These are phyloP conservation scores for Mactra quadrangularis DNA, from an alignment of 1,140 invertebrate genomes.

Conservation along the genomic window DNA sequence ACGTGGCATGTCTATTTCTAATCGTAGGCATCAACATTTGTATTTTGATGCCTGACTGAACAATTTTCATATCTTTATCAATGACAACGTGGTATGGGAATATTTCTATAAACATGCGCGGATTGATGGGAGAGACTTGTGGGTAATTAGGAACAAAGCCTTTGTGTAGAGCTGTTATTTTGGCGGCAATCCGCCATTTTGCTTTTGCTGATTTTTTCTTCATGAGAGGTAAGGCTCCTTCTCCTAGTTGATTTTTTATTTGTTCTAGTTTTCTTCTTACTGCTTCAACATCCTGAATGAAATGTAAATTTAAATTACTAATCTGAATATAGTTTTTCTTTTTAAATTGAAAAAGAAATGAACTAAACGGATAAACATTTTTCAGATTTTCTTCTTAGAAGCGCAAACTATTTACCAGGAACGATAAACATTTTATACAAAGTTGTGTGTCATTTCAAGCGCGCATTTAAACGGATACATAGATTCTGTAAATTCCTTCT, in stretches of 20 bases:
- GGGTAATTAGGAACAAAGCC: conserved; percentile 72
- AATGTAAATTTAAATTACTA: neutral
- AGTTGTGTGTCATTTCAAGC: no score
- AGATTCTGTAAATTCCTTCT: no score
- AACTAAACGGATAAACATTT: no score
- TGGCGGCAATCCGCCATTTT: conserved; percentile 69
- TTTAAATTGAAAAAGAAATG: no score
- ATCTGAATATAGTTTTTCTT: no score
- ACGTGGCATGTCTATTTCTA: conserved; percentile 84
- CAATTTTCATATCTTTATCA: conserved; percentile 79
- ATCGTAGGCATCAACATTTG: conserved; percentile 87
- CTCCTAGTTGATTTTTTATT: conserved; percentile 66
- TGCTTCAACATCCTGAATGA: conserved; percentile 69
- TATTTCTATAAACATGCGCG: conserved; percentile 75
- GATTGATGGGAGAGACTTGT: conserved; percentile 65
- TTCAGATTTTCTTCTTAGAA: no score
- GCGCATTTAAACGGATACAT: no score
- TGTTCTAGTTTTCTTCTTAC: conserved; percentile 69
- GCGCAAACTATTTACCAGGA: no score
- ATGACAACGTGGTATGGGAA: conserved; percentile 84
- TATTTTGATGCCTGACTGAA: conserved; percentile 77
- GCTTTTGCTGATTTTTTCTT: conserved; percentile 61
- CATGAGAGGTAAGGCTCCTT: conserved; percentile 66
- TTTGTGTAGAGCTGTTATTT: conserved; percentile 65
- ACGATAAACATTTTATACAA: no score